These are phyloP conservation scores for Agrypnia vestita DNA, from an alignment of 1,140 invertebrate species.

Conservation along the genomic window DNA sequence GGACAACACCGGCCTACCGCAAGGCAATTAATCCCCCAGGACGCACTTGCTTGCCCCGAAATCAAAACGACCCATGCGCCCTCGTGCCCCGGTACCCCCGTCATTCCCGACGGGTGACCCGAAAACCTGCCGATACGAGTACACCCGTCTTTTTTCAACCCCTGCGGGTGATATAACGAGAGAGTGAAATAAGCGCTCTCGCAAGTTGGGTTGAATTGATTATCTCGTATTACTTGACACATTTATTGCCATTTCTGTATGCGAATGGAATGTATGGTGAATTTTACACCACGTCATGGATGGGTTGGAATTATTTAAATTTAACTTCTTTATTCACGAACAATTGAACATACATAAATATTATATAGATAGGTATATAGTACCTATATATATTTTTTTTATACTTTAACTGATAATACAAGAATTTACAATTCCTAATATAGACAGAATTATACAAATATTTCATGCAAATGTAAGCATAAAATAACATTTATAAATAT, in stretches of 20 bases:
- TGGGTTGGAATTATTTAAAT: too few relatives aligned
- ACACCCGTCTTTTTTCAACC: background rate
- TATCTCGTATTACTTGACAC: background rate
- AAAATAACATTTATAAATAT: too few relatives aligned
- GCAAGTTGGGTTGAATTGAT: background rate
- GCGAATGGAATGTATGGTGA: background rate
- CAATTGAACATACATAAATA: too few relatives aligned
- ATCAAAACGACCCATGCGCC: constrained; percentile 30
- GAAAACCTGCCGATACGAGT: background rate
- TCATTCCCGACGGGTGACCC: constrained; percentile 9
- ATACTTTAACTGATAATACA: too few relatives aligned
- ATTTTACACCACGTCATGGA: background rate
- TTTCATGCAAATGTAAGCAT: too few relatives aligned
- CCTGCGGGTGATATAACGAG: background rate
- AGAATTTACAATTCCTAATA: too few relatives aligned
- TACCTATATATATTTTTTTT: too few relatives aligned
- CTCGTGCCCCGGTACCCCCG: constrained; percentile 1
- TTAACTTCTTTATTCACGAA: too few relatives aligned
- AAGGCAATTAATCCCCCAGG: constrained; percentile 32
- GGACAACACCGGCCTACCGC: constrained; percentile 20
- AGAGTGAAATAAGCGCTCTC: background rate
- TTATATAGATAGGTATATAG: too few relatives aligned
- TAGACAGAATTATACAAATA: too few relatives aligned
- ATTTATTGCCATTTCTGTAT: background rate
- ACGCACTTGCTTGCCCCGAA: constrained; percentile 6